Evolutionary conservation across 1,140 invertebrate species (phyloP).

Genomic region (Agraylea sexmaculata): DNA sequence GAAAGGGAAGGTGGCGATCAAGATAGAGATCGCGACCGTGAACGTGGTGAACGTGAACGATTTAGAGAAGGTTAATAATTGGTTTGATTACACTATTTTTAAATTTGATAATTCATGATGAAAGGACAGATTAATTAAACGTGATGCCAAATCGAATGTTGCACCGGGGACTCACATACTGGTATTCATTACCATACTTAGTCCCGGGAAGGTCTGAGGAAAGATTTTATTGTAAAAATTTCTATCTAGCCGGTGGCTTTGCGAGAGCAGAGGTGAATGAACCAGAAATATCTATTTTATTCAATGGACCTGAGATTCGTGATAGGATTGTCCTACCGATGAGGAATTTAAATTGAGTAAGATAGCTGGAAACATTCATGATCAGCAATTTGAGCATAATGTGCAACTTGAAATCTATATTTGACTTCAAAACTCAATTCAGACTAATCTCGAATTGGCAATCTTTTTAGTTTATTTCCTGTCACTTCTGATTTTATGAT

Average conservation of each 20-base stretch:
- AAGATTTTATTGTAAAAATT: constrained; percentile 27
- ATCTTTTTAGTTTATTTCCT: background rate
- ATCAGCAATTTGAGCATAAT: constrained; percentile 38
- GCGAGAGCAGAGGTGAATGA: constrained; percentile 32
- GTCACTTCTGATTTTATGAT: constrained; percentile 25
- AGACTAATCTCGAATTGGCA: constrained; percentile 41
- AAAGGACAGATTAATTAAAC: background rate
- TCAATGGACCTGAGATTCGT: constrained; percentile 25
- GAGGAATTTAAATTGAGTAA: too few relatives aligned
- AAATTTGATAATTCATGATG: background rate
- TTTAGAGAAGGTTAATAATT: constrained; percentile 23
- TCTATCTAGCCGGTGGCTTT: constrained; percentile 37
- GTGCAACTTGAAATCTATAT: constrained; percentile 28
- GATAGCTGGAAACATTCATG: constrained; percentile 35
- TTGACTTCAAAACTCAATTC: constrained; percentile 38
- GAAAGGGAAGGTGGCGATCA: constrained; percentile 9
- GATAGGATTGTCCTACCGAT: constrained; percentile 24
- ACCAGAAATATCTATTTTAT: constrained; percentile 33
- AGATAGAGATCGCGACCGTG: constrained; percentile 22
- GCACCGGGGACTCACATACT: constrained; percentile 36
- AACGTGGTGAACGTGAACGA: constrained; percentile 20
- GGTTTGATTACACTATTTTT: too few relatives aligned
- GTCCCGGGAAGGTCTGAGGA: constrained; percentile 42
- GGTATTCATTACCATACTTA: constrained; percentile 28
- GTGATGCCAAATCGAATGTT: constrained; percentile 28